Evolutionary conservation across 2,888 invertebrate genomes (phyloP), one percentile per base, ranked within the genome.

Genomic region (Ophion ellenae): DNA sequence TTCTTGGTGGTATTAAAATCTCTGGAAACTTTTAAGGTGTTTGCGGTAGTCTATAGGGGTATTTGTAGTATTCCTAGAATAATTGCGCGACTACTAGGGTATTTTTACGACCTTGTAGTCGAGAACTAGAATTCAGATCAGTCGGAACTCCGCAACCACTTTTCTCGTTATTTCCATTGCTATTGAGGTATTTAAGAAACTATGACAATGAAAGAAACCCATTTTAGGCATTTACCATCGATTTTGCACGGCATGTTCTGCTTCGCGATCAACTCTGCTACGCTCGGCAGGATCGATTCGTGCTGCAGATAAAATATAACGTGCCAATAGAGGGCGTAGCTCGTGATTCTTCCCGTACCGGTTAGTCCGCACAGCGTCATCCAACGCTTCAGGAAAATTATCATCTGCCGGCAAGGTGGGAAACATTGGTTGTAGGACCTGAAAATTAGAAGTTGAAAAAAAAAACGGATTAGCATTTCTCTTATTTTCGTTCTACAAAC

Each of bases 341-440:
- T 96, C 2, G 95, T 94, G 28, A 95, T 90, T 45, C 70, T 87
- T 53, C 69, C 89, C 7, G 80, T 64, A 63, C 89, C 89, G 28
- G 92, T 89, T 2, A 95, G 89, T 67, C 91, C 87, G 87, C 94
- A 94, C 11, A 88, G 84, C 59, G 90, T 92, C 2, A 95, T 92
- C 96, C 96, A 96, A 89, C 95, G 94, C 90, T 96, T 96, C 11
- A 96, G 86, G 81, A 96, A 94, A 61, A 96, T 91, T 84, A 96
- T 94, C 87, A 96, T 92, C 5, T 94, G 93, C 86, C 95, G 95
- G 17, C 95, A 94, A 88, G 92, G 86, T 17, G 94, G 93, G 89
- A 95, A 95, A 9, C 88, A 86, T 28, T 87, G 78, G 45, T 88
- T 92, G 86, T 94, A 95, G 84, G 92, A 93, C 59, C 95, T 95